Evolutionary conservation across 2,113 vertebrate genomes (phyloP), one percentile per base, ranked within the genome.

Genomic region (Tringa solitaria): DNA sequence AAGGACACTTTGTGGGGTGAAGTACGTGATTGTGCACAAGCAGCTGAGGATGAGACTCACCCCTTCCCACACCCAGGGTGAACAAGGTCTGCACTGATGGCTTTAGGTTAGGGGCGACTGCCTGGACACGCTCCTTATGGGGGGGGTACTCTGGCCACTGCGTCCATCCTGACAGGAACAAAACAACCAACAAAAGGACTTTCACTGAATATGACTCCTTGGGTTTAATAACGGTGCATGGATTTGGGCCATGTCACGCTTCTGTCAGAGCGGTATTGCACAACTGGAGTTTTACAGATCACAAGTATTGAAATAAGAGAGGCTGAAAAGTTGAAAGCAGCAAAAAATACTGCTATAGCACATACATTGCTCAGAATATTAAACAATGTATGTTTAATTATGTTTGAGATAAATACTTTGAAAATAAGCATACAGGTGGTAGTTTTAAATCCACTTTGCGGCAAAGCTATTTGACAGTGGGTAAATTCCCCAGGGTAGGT

Each of bases 71-170:
- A 9, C 0, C 1, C 22, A 17, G 27, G 14, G 14, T 39, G 33
- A 21, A 67, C 37, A 41, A 35, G 21, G 7, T 61, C 50, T 77
- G 27, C 33, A 56, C 7, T 2, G 1, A 22, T 3, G 45, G 15
- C 33, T 61, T 77, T 51, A 46, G 43, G 16, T 39, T 73, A 46
- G 28, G 28, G 67, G 15, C 0, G 1, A 28, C 32, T 60, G 13
- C 21, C 61, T 0, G 1, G 28, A 8, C 0, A 0, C 12, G 3
- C 15, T 6, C n/a, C 1, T 1, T 13, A 7, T 28, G n/a, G n/a
- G 13, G n/a, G 30, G 32, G n/a, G 5, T 18, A 6, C 60, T n/a
- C 60, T 69, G 70, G 12, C 22, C 53, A 37, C n/a, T 5, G 11
- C 13, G 23, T 41, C 43, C 81, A 41, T 14, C 32, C 28, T 4